Base-by-base conservation (phyloP, 2,113 vertebrate genomes). In the Carollia perspicillata region DNA sequence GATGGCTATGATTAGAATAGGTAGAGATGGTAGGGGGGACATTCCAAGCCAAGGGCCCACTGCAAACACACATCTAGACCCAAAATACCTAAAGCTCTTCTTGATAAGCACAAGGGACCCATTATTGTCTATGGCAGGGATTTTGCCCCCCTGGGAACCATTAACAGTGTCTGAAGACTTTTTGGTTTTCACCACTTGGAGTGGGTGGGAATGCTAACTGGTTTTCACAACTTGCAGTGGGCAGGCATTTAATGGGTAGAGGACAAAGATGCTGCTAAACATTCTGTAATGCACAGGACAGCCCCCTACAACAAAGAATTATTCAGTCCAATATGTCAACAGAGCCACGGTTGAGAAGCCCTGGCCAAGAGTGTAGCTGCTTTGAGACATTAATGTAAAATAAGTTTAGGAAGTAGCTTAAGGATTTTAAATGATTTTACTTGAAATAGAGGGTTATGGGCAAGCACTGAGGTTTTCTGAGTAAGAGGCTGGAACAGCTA, bases 11-110 rank as follows among this genome's bases (percentile, higher is more conserved):
- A 53, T 69, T 63, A 68, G 14, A 77, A 60, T 30, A 37, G 26
- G 28, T 13, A 40, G 72, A 65, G 44, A 26, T n/a, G 8, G 3
- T 3, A 63, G 9, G 14, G 17, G 71, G 12, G 66, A 12, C 17
- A 16, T 65, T 33, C 5, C 3, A 78, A 6, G 9, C 7, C 11
- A 11, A 42, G 10, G 3, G 42, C 12, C 26, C 4, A n/a, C 23
- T 47, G 28, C n/a, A 12, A 20, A 35, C 7, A 26, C 4, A 37
- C 5, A 8, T 1, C 22, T 0, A 40, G 20, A 6, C 9, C 12
- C 13, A 1, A 42, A 65, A 88, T 74, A 75, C 16, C 28, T 63
- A 53, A 74, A 4, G 5, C 20, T 20, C 16, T 65, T 47, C 33
- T 78, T 23, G 11, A 44, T 77, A 65, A 91, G 18, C 68, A 63